phyloP scores from a whole-genome alignment of 2,113 vertebrate species.

The Cyprinodon brontotheroides region DNA sequence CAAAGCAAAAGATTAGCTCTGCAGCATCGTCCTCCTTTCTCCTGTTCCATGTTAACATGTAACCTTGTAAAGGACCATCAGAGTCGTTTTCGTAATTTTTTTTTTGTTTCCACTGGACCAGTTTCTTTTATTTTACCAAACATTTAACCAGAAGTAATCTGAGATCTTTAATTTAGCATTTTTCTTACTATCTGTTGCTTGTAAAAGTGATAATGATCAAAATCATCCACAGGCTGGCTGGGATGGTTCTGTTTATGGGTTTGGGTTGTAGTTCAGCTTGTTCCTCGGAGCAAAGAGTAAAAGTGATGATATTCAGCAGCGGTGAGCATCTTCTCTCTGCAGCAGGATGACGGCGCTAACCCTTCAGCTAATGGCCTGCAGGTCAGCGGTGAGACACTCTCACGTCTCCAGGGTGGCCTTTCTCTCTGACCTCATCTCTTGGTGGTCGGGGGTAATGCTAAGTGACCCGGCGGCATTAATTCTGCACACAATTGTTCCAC shows the following conservation, averaged over 20 bases:
- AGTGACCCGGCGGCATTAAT: slow-evolving; percentile 48
- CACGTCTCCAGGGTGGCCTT: slow-evolving; percentile 41
- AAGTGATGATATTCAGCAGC: slow-evolving; percentile 19
- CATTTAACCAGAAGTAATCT: background rate
- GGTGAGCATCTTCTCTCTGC: slow-evolving; percentile 18
- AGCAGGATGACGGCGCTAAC: slow-evolving; percentile 50
- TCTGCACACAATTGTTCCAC: slow-evolving; percentile 14
- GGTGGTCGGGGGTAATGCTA: slow-evolving; percentile 34
- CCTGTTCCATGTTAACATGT: too few relatives aligned
- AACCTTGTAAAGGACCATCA: too few relatives aligned
- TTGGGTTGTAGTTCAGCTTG: background rate
- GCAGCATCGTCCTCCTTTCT: too few relatives aligned
- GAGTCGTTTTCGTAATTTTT: too few relatives aligned
- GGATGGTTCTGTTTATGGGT: background rate
- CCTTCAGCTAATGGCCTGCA: slow-evolving; percentile 55
- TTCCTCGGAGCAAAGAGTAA: background rate
- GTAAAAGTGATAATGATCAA: too few relatives aligned
- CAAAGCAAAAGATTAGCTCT: too few relatives aligned
- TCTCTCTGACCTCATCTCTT: slow-evolving; percentile 53
- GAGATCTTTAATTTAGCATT: background rate
- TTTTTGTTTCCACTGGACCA: too few relatives aligned
- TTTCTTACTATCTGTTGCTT: too few relatives aligned
- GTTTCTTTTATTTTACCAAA: too few relatives aligned
- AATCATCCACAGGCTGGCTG: too few relatives aligned
- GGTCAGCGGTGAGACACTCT: slow-evolving; percentile 53